A percentile compares a stretch with the other conserved stretches of the same genome.
phyloP scores from a whole-genome alignment of 1,140 invertebrate species.

The Telenomus remus region DNA sequence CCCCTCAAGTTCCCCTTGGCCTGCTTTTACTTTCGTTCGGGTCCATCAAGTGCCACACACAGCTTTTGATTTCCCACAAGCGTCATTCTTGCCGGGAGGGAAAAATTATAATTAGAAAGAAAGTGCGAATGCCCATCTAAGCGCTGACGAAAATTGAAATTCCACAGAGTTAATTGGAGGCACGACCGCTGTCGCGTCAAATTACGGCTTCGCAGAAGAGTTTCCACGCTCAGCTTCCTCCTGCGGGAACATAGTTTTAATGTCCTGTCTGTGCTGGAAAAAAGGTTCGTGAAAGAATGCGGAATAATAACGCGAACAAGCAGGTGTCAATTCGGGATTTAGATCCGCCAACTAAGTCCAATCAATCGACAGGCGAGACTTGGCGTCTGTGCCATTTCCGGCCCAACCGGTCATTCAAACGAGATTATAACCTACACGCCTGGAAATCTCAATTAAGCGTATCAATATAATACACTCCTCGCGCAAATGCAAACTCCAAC shows the following conservation, averaged over 20 bases:
- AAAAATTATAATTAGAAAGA: background rate
- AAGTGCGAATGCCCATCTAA: conserved; percentile 15
- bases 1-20: no score
- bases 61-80: conserved; percentile 8
- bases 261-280: conserved; percentile 1
- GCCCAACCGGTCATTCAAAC: conserved; percentile 26
- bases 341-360: background rate
- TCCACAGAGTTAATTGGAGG: conserved; percentile 9
- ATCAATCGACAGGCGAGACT: background rate
- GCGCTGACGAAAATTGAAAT: conserved; percentile 19
- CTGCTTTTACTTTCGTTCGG: conserved; percentile 26
- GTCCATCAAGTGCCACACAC: conserved; percentile 7
- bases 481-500: conserved; percentile 32
- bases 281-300: conserved; percentile 12
- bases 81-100: no score
- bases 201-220: conserved; percentile 13
- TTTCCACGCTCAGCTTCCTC: conserved; percentile 9
- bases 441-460: conserved; percentile 30
- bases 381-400: background rate
- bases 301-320: background rate
- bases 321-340: conserved; percentile 11
- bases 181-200: conserved; percentile 1
- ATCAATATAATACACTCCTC: conserved; percentile 16
- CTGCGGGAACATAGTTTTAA: conserved; percentile 2
- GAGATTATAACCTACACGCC: conserved; percentile 15